phyloP scores from a whole-genome alignment of 2,113 vertebrate genomes.

The Cottus gobio region DNA sequence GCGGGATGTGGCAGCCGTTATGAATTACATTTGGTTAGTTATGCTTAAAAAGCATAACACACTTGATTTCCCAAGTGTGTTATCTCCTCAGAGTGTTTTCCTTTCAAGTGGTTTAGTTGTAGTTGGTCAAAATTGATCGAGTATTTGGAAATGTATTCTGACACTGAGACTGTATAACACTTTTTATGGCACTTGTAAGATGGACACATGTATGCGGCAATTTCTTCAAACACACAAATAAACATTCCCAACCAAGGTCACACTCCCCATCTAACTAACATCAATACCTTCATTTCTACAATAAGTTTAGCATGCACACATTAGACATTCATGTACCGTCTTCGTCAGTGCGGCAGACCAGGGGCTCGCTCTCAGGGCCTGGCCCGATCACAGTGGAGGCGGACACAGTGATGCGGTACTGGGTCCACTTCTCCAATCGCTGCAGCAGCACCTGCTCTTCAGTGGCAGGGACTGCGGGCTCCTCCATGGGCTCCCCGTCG shows the following conservation, averaged over 20 bases:
- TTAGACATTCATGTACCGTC: conserved; percentile 85
- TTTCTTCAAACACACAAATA: not conserved
- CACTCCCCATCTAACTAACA: not conserved
- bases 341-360: conserved; percentile 94
- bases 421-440: conserved; percentile 97
- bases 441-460: conserved; percentile 90
- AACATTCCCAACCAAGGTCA: not conserved
- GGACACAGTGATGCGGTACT: conserved; percentile 91
- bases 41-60: conserved; percentile 39
- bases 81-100: conserved; percentile 28
- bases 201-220: not conserved
- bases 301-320: not conserved
- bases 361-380: conserved; percentile 93
- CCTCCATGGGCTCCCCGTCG: conserved; percentile 84
- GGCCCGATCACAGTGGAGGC: conserved; percentile 91
- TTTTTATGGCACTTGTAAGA: not conserved
- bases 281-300: not conserved
- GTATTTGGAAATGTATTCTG: not conserved
- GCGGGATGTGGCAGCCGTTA: conserved; percentile 26
- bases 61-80: conserved; percentile 56
- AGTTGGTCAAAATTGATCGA: not conserved
- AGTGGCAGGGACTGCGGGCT: conserved; percentile 86
- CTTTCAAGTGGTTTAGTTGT: conserved; percentile 9
- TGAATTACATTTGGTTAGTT: conserved; percentile 50
- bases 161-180: not conserved